Percentiles rank a stretch among this genome's conserved stretches.
These are phyloP conservation scores for Arvicanthis niloticus DNA, from an alignment of 2,113 vertebrate genomes.

Conservation along the genomic window DNA sequence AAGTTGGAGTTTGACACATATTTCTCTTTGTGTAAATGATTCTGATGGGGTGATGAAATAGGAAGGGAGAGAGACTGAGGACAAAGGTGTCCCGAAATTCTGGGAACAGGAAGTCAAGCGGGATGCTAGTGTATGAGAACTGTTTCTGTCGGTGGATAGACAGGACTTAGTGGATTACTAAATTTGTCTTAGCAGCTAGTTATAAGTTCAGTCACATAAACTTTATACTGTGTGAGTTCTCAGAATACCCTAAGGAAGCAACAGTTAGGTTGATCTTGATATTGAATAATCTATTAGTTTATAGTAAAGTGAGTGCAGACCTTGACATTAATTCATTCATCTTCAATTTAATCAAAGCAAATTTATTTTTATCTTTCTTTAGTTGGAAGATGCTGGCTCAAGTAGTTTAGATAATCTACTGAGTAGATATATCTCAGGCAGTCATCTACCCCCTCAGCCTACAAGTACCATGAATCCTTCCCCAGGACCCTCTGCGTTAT, in stretches of 20 bases:
- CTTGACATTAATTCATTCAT: conserved; percentile 36
- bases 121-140: background rate
- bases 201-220: conserved; percentile 24
- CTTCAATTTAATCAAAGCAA: conserved; percentile 62
- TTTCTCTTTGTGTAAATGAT: conserved; percentile 4
- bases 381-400: conserved; percentile 99
- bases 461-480: conserved; percentile 95
- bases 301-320: background rate
- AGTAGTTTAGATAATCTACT: conserved; percentile 95
- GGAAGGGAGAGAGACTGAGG: background rate
- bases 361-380: conserved; percentile 70
- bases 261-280: conserved; percentile 18
- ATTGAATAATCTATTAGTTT: background rate
- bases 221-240: background rate
- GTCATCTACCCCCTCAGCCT: conserved; percentile 92
- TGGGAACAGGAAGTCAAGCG: background rate
- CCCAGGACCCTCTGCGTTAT: conserved; percentile 95
- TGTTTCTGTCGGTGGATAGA: conserved; percentile 11
- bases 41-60: conserved; percentile 40
- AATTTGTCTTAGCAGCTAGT: background rate
- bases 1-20: background rate
- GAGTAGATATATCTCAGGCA: conserved; percentile 95
- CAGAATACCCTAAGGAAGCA: background rate
- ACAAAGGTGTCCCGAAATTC: background rate
- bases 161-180: conserved; percentile 11